Percentiles rank a stretch among this genome's conserved stretches.
Conservation (phyloP, 1,140 invertebrate genomes). For the Drosophila mojavensis region DNA sequence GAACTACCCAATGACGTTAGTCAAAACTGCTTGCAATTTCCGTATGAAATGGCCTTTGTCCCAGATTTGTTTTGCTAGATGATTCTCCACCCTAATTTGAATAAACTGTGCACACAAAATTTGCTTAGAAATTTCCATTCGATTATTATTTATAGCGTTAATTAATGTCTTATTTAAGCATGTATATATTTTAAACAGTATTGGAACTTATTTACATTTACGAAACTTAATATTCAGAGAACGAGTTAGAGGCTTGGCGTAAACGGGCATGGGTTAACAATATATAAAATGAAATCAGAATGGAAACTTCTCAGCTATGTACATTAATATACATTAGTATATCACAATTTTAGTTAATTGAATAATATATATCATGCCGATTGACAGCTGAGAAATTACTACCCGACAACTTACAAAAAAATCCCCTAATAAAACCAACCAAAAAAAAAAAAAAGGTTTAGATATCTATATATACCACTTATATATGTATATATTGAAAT, state of each 20-base stretch:
- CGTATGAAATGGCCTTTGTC: constrained; percentile 8
- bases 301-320: not conserved
- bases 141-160: not conserved
- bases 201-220: constrained; percentile 19
- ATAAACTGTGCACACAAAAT: not conserved
- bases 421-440: not conserved
- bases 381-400: not conserved
- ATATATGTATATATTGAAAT: not conserved
- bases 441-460: not conserved
- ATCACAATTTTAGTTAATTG: constrained; percentile 1
- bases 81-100: not conserved
- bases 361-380: not conserved
- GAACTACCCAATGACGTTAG: not conserved
- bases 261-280: not conserved
- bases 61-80: not conserved
- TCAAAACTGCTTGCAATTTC: not conserved
- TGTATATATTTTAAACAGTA: constrained; percentile 4
- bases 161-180: not conserved
- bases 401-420: constrained; percentile 3
- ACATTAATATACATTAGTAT: not conserved
- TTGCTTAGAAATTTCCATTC: not conserved
- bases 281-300: not conserved
- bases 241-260: constrained; percentile 9
- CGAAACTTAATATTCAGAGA: not conserved
- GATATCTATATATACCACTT: not conserved